phyloP scores from a whole-genome alignment of 2,797 vertebrate genomes.

The Epinephelus awoara region DNA sequence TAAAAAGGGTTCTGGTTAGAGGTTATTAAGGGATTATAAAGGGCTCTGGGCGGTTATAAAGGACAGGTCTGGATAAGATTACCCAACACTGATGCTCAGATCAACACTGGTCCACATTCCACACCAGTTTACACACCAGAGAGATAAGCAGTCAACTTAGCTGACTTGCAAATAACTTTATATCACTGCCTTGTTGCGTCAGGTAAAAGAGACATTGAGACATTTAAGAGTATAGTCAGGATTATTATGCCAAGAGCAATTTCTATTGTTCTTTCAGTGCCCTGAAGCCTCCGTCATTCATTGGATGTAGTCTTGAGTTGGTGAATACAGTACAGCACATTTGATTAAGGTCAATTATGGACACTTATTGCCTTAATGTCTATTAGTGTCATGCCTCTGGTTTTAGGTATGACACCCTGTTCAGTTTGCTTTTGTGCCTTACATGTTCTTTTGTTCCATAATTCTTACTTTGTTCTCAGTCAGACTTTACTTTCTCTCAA shows the following conservation, averaged over 20 bases:
- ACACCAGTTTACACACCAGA: conserved; percentile 30
- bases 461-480: background rate
- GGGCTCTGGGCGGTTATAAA: conserved; percentile 53
- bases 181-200: background rate
- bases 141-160: background rate
- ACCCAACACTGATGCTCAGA: conserved; percentile 33
- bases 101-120: conserved; percentile 56
- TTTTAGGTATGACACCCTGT: too few relatives aligned
- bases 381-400: too few relatives aligned
- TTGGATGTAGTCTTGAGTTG: too few relatives aligned
- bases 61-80: conserved; percentile 68
- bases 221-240: too few relatives aligned
- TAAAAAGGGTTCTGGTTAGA: conserved; percentile 58
- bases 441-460: background rate
- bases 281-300: background rate
- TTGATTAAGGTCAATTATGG: too few relatives aligned
- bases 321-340: too few relatives aligned
- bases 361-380: too few relatives aligned
- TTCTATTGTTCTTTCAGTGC: background rate
- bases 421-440: background rate
- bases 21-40: conserved; percentile 73
- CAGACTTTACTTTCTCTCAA: background rate
- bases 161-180: background rate
- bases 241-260: background rate
- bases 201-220: too few relatives aligned